Evolutionary conservation across 2,797 vertebrate species (phyloP).

Genomic region (Rhodeus uyekii): DNA sequence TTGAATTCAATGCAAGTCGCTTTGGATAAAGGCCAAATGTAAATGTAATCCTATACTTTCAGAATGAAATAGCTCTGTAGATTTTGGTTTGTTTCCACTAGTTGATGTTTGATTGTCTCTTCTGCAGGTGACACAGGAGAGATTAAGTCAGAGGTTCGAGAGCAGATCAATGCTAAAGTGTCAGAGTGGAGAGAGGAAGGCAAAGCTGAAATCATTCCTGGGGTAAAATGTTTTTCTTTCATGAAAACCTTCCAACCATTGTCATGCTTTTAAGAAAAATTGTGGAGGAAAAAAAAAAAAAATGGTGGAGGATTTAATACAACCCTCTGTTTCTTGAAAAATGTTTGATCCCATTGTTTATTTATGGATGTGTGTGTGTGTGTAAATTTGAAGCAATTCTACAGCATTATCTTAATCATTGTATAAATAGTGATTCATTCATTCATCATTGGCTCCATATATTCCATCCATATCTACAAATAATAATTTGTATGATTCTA

Average conservation of each 20-base stretch:
- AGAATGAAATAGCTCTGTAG: neutral
- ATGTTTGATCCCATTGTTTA: neutral
- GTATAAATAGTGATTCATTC: too few species aligned
- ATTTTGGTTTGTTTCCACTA: neutral
- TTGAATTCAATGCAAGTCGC: too few species aligned
- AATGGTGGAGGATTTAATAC: neutral
- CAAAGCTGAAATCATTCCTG: conserved; percentile 94
- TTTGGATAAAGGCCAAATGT: too few species aligned
- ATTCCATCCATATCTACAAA: neutral
- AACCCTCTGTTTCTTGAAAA: neutral
- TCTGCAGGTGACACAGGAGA: conserved; percentile 89
- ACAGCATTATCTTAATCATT: too few species aligned
- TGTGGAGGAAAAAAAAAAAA: too few species aligned
- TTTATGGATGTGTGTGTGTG: too few species aligned
- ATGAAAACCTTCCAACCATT: neutral
- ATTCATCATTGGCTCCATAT: neutral
- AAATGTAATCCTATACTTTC: neutral
- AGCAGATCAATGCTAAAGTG: conserved; percentile 97
- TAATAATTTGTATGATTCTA: neutral
- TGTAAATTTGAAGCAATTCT: too few species aligned
- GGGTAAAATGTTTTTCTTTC: conserved; percentile 69
- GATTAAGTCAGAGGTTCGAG: conserved; percentile 93
- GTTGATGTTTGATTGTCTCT: conserved; percentile 2
- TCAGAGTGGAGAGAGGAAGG: conserved; percentile 96
- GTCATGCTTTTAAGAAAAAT: neutral